A percentile compares a stretch with the other conserved stretches of the same genome.
Conservation (phyloP, 2,113 vertebrate species). For the Miniopterus natalensis region DNA sequence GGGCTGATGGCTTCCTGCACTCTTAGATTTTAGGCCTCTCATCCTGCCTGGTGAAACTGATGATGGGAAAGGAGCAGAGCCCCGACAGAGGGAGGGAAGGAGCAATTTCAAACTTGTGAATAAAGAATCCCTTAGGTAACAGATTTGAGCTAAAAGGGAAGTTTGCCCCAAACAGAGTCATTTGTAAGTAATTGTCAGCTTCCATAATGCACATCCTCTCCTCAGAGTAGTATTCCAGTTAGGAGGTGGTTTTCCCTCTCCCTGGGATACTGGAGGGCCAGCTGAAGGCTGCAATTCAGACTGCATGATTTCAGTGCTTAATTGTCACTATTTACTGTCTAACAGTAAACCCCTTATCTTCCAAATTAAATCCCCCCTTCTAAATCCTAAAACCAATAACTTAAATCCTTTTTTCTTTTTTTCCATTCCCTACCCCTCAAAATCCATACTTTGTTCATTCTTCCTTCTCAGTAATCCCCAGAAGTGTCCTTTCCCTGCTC, state of each 20-base stretch:
- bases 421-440: conserved; percentile 50
- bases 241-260: not conserved
- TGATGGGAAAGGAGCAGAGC: not conserved
- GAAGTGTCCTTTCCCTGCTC: conserved; percentile 37
- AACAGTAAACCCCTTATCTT: conserved; percentile 72
- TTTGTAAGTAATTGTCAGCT: not conserved
- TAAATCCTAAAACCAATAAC: conserved; percentile 79
- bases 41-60: conserved; percentile 46
- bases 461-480: conserved; percentile 68
- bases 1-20: conserved; percentile 57
- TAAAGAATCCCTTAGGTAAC: conserved; percentile 68
- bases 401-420: conserved; percentile 66
- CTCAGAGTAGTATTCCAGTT: not conserved
- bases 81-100: not conserved
- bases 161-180: conserved; percentile 55
- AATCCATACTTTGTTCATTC: conserved; percentile 76
- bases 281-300: conserved; percentile 61
- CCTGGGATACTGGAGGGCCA: not conserved
- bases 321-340: conserved; percentile 63
- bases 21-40: conserved; percentile 42
- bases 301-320: conserved; percentile 32
- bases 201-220: not conserved
- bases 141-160: conserved; percentile 61
- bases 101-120: conserved; percentile 53
- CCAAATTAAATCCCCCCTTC: conserved; percentile 74